These are phyloP conservation scores for Ispidina picta DNA, from an alignment of 2,797 vertebrate genomes.

Conservation along the genomic window DNA sequence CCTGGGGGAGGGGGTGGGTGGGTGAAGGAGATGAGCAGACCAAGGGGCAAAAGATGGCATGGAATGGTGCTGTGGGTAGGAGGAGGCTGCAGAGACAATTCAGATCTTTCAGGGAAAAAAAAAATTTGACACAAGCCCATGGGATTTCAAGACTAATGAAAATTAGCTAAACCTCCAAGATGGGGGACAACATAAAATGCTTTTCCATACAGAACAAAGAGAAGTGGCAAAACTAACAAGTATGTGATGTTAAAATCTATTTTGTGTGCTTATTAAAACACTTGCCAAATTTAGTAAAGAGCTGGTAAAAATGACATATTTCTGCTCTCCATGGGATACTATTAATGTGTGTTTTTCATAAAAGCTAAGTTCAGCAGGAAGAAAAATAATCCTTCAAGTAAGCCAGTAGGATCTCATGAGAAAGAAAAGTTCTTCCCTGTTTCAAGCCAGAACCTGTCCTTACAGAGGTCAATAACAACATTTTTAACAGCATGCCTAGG, in stretches of 20 bases:
- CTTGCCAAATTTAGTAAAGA: neutral
- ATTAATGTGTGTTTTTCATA: neutral
- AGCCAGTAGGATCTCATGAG: neutral
- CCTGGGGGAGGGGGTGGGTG: neutral
- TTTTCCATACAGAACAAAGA: neutral
- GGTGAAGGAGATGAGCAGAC: neutral
- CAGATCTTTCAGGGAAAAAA: accelerated
- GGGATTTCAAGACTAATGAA: neutral
- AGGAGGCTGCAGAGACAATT: neutral
- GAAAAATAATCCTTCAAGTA: neutral
- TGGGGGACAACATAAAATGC: neutral
- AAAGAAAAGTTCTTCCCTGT: neutral
- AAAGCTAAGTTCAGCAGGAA: neutral
- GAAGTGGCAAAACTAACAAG: neutral
- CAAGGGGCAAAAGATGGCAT: neutral
- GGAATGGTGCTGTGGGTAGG: neutral
- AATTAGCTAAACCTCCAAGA: neutral
- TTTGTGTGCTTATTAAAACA: neutral
- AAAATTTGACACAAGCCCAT: neutral
- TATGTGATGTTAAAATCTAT: neutral
- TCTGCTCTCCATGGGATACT: neutral
- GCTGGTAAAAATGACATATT: neutral
- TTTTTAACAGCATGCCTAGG: neutral
- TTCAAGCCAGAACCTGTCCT: neutral
- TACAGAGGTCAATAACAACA: neutral